Evolutionary conservation across 2,888 invertebrate genomes (phyloP).

Genomic region (Dermolepida albohirtum): DNA sequence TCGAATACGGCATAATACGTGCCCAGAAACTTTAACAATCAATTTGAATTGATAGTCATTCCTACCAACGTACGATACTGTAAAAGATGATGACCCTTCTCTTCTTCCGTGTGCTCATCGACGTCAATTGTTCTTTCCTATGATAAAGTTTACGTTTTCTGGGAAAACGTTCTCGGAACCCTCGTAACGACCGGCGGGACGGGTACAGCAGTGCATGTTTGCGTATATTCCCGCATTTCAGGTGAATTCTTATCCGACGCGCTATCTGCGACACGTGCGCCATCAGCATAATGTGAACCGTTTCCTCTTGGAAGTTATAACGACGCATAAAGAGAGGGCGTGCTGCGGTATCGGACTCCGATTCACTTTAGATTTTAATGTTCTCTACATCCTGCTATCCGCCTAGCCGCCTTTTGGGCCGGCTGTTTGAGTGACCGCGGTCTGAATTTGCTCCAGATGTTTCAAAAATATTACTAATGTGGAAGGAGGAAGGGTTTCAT

Average conservation of each 20-base stretch:
- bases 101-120: constrained; percentile 6
- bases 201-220: constrained; percentile 4
- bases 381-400: constrained; percentile 12
- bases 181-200: no score
- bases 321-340: constrained; percentile 51
- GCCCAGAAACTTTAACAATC: constrained; percentile 22
- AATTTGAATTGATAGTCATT: constrained; percentile 19
- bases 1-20: constrained; percentile 19
- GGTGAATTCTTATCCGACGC: constrained; percentile 42
- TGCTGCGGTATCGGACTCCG: constrained; percentile 46
- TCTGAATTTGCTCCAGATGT: constrained; percentile 17
- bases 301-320: constrained; percentile 44
- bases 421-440: constrained; percentile 25
- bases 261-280: constrained; percentile 49
- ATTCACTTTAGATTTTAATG: constrained; percentile 32
- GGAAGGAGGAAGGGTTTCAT: no score
- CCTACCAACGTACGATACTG: constrained; percentile 5
- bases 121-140: neutral
- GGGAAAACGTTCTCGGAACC: neutral
- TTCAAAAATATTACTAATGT: constrained; percentile 3
- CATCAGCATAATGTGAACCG: constrained; percentile 47
- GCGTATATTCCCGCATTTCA: constrained; percentile 6
- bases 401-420: neutral
- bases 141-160: constrained; percentile 18
- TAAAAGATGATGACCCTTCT: constrained; percentile 22